Evolutionary conservation across 1,140 invertebrate genomes (phyloP), one percentile per base, ranked within the genome.

Genomic region (Thalassaphorura encarpata): DNA sequence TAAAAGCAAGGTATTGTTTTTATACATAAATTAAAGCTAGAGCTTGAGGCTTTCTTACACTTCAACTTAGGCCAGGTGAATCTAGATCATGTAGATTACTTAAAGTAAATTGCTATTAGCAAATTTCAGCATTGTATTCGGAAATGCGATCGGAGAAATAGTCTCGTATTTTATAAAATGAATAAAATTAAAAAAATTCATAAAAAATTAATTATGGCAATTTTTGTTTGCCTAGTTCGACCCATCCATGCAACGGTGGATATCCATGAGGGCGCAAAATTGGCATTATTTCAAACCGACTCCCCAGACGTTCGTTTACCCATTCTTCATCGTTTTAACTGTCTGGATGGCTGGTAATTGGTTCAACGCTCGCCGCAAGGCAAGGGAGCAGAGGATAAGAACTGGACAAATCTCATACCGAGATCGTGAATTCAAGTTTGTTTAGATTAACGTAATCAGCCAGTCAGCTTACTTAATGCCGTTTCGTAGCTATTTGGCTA

Each of bases 401-500:
- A 79, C 70, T 31, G 85, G 85, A 5, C 76, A 84, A 73, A 72
- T 87, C 0, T 75, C 77, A 26, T 87, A 87, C 72, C 80, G 74
- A 63, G 84, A 87, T 66, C 78, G 84, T 62, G 21, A 59, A 18
- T 76, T 72, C 58, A 83, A 82, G 71, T 82, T 81, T 45, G 56
- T n/a, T n/a, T n/a, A n/a, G n/a, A n/a, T n/a, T n/a, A n/a, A n/a
- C n/a, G n/a, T n/a, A n/a, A n/a, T n/a, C n/a, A n/a, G n/a, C n/a
- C n/a, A n/a, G n/a, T n/a, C n/a, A n/a, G n/a, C n/a, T n/a, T n/a
- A n/a, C n/a, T n/a, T n/a, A n/a, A n/a, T n/a, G n/a, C n/a, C n/a
- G n/a, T n/a, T n/a, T n/a, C n/a, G n/a, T n/a, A n/a, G n/a, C n/a
- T n/a, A n/a, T n/a, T n/a, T n/a, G n/a, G n/a, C n/a, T n/a, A n/a